Base-by-base conservation (phyloP, 2,888 invertebrate genomes). In the Dicranocentrus wangi region DNA sequence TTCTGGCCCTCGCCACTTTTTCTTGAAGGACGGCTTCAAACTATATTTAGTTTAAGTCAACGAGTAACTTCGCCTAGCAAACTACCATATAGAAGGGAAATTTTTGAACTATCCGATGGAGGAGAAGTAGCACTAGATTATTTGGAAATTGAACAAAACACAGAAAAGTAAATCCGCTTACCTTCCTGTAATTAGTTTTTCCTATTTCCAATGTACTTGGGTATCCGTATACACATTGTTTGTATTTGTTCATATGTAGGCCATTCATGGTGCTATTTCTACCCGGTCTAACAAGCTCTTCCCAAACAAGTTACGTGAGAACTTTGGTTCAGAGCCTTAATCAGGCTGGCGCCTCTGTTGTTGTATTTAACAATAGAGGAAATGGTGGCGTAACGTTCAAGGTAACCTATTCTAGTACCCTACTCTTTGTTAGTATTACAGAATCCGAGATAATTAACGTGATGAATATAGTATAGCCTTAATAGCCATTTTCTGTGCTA, bases 1-100 rank as follows among this genome's bases (percentile, higher is more conserved):
- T 94, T 92, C 88, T 94, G 93, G 93, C 94, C 94, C 23, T 93
- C 94, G 66, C 55, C 70, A 0, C 94, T 94, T 94, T 94, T 94
- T 87, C 92, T 61, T 28, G 84, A 78, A 25, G 83, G 81, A 58
- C 75, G 75, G 17, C 42, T 77, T 7, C 81, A 86, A 60, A 81
- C 82, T 1, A 76, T 84, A 10, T 70, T 85, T 25, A 72, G 82
- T 1, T 42, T 84, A 1, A 53, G 32, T 21, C 71, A 82, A 27
- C 65, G 85, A 28, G 13, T 71, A 0, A 75, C 81, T 13, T 21
- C 17, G 1, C 78, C 82, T 3, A 51, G 51, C 5, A 77, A 66
- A 23, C 5, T 82, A 21, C 51, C 76, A 0, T 83, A 83, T 55
- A 58, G 28, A 73, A 85, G 93, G 82, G 92, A 94, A 90, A 91